phyloP scores from a whole-genome alignment of 2,113 vertebrate genomes.

The Paramisgurnus dabryanus region DNA sequence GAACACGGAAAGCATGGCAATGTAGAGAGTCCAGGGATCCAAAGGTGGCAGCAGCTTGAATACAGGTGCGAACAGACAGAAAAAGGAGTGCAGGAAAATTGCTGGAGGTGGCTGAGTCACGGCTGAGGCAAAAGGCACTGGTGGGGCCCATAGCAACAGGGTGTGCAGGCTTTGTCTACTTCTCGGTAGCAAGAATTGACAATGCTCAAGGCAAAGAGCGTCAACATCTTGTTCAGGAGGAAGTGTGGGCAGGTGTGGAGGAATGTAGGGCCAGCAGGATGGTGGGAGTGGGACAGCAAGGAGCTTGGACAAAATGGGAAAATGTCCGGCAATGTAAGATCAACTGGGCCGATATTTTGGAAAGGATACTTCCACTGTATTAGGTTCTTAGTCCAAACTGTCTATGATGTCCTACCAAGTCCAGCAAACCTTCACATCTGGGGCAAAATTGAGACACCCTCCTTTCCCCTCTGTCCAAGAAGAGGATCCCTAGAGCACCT shows the following conservation, averaged over 20 bases:
- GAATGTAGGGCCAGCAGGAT: constrained; percentile 1
- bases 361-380: not conserved
- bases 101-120: not conserved
- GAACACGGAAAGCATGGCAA: too few relatives aligned
- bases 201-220: not conserved
- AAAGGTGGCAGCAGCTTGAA: too few relatives aligned
- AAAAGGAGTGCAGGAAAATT: not conserved
- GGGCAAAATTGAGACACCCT: not conserved
- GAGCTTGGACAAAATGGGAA: constrained; percentile 11
- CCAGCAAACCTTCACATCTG: not conserved
- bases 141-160: not conserved
- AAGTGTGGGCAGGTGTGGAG: not conserved
- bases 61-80: not conserved
- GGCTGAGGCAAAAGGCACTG: too few relatives aligned
- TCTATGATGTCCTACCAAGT: not conserved
- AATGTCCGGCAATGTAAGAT: not conserved
- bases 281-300: not conserved
- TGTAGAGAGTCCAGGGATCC: too few relatives aligned
- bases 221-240: not conserved
- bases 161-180: not conserved
- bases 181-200: not conserved
- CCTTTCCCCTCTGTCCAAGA: not conserved
- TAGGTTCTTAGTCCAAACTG: not conserved
- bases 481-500: not conserved
- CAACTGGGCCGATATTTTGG: not conserved